Evolutionary conservation across 2,797 vertebrate species (phyloP), one percentile per base, ranked within the genome.

Genomic region (Liasis olivaceus): DNA sequence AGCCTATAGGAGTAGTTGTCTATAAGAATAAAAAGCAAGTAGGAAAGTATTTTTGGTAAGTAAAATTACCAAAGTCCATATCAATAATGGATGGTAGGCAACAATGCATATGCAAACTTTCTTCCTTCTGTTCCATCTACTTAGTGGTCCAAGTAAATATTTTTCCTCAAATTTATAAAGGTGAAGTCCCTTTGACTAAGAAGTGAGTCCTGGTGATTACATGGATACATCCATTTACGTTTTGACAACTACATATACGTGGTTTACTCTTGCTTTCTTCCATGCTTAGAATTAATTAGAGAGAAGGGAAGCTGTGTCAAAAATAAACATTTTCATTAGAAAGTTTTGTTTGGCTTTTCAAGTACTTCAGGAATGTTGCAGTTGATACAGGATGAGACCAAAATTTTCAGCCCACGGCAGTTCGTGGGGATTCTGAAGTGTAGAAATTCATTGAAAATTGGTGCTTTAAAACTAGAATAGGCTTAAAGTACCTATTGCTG

Each of bases 11-110:
- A 90, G 98, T 99, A 91, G 98, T 99, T 94, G 98, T 99, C 96
- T 99, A 98, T 97, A 99, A 98, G 97, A 99, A 98, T 97, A 99
- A 98, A 97, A 98, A 98, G 28, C 98, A 99, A 98, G 98, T 99
- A 88, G 99, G 99, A 90, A 99, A 99, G 93, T 99, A 99, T 97
- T 98, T 99, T 97, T 99, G 99, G 99, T 99, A 97, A 91, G 98
- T 98, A 93, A 94, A 56, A 77, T 88, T 90, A 42, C 36, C 87
- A 90, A 93, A 54, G 58, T 88, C 0, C 12, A 9, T 56, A 87
- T 66, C 51, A 92, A 13, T 11, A 72, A 0, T 69, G 28, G 64
- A 64, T 3, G 28, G 89, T 59, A 36, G 54, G 15, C 51, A 95
- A 92, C 36, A 66, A 1, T 64, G 1, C 8, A 81, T 81, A 81